Evolutionary conservation across 2,888 invertebrate genomes (phyloP), one percentile per base, ranked within the genome.

Genomic region (Rhaphigaster nebulosa): DNA sequence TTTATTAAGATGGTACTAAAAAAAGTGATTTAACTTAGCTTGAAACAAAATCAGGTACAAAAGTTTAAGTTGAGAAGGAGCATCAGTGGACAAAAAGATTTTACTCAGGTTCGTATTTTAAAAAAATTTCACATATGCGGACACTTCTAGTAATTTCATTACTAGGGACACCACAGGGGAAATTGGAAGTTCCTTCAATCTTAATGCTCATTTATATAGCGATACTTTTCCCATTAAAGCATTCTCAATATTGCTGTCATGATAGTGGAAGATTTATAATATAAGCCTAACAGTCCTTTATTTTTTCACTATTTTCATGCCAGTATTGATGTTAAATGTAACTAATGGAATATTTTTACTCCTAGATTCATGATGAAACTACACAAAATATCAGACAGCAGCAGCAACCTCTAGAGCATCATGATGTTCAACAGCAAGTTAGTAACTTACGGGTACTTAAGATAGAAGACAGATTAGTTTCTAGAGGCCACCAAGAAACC

Each of bases 401-500:
- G 87, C 91, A 92, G 84, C 90, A 91, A 87, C 90, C 90, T 26
- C 87, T 90, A 88, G 90, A 92, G 60, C 90, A 91, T 60, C 92
- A 90, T 26, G 91, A 92, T 41, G 87, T 91, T 26, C 92, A 92
- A 41, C 92, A 92, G 70, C 91, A 91, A 45, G 91, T 89, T 34
- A 88, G 87, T 60, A 91, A 91, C 76, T 80, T 92, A 56, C 45
- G 91, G 45, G 91, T 91, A 8, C 45, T 91, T 15, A 92, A 91
- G 60, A 91, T 91, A 56, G 91, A 92, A 38, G 90, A 91, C 89
- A 89, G 91, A 18, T 50, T 91, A 90, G 90, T 91, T 20, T 87
- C 60, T 8, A 90, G 90, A 20, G 65, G 88, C 23, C 88, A 90
- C 20, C 93, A 93, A 90, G 93, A 93, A 90, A 91, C 92, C 29